Evolutionary conservation across 2,797 vertebrate species (phyloP).

Genomic region (Helicolenus hilgendorfi): DNA sequence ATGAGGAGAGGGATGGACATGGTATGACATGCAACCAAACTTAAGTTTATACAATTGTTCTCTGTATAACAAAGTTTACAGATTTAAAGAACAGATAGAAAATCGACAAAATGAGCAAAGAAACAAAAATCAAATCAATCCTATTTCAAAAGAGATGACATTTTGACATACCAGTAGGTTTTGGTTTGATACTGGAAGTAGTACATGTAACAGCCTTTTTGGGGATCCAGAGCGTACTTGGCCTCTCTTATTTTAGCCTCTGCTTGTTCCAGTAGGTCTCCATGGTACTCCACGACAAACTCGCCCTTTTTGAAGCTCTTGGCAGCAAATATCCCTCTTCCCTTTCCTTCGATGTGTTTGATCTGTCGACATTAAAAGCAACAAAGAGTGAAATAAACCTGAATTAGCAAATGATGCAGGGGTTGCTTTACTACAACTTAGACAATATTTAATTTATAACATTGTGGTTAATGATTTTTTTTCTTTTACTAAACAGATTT

Average conservation of each 20-base stretch:
- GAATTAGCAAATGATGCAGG: neutral
- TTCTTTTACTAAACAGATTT: neutral
- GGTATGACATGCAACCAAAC: neutral
- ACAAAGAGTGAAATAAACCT: neutral
- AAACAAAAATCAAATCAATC: neutral
- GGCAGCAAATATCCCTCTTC: conserved; percentile 94
- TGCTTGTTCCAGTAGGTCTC: conserved; percentile 94
- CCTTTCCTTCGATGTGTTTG: conserved; percentile 94
- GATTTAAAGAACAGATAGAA: neutral
- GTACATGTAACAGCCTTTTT: conserved; percentile 99
- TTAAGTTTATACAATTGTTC: neutral
- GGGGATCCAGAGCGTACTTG: conserved; percentile 93
- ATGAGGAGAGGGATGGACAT: neutral
- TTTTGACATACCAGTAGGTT: conserved; percentile 94
- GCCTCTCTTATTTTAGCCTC: conserved; percentile 93
- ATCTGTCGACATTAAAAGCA: conserved; percentile 85
- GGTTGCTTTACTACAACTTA: neutral
- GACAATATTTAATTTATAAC: neutral
- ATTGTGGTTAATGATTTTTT: neutral
- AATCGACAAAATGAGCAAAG: neutral
- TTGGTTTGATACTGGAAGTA: conserved; percentile 96
- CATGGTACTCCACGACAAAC: conserved; percentile 97
- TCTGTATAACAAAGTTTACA: neutral
- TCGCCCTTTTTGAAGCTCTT: conserved; percentile 93
- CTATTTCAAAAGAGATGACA: neutral